Evolutionary conservation across 1,140 invertebrate genomes (phyloP), one percentile per base, ranked within the genome.

Genomic region (Heliconius hermathena): DNA sequence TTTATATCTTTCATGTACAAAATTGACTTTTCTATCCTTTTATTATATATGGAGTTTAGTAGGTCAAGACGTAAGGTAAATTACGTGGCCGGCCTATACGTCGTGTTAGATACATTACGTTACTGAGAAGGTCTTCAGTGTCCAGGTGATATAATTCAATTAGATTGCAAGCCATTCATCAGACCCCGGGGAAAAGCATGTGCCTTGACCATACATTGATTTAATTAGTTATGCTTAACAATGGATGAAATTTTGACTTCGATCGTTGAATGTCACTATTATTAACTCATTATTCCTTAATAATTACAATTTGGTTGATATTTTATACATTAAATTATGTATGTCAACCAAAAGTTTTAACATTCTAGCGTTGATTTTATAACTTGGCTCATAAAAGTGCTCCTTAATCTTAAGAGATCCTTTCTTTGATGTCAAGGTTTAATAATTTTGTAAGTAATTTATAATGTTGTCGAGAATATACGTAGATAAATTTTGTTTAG

Each of bases 381-480:
- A 8, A 57, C 2, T 22, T 57, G 22, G 3, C 60, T 66, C 22
- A 26, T 66, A 71, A 71, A 38, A 38, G 6, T 9, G 3, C 13
- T 38, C 18, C 36, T 71, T n/a, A 20, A 71, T 36, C 33, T 71
- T 36, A 71, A 71, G 33, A 71, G n/a, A n/a, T 26, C 38, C n/a
- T 38, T 41, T 49, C 38, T 38, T 76, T 76, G 71, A 54, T 54
- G 75, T 46, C 22, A 76, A 49, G 41, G 60, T 41, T 76, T 36
- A 76, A 76, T 76, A 49, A 71, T 70, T 76, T 71, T 18, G 20
- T 76, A 76, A 76, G 60, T 29, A 49, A 76, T 71, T 75, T 57
- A 75, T 33, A 71, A 76, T 71, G 26, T 66, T 5, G 54, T 70
- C 36, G 73, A 11, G 73, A 5, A 76, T 70, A 75, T 36, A 66